Base-by-base conservation (phyloP, 2,113 vertebrate species). In the Pitta sordida region DNA sequence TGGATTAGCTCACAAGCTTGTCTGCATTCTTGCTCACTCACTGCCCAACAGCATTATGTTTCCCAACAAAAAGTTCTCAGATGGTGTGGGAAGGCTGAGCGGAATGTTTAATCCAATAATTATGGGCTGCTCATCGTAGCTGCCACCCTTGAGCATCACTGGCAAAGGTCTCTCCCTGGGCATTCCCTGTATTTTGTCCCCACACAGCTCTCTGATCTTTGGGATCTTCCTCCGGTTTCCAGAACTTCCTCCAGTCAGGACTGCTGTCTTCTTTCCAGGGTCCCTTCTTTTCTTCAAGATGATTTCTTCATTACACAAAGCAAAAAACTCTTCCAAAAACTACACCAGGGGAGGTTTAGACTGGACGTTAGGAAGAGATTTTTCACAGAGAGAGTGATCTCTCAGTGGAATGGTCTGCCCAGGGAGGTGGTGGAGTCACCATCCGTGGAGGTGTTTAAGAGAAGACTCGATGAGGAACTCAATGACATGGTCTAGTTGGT, bases 251-350 rank as follows among this genome's bases (percentile, higher is more conserved):
- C 78, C n/a, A 82, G 5, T 7, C 34, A 53, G 12, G 9, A 41
- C 10, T 49, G 18, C 30, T 0, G 0, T 36, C 46, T 74, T 74
- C 11, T 74, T n/a, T 60, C 19, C 1, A 2, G 20, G 5, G 3
- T 29, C 7, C 15, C 3, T 68, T 77, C 7, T 84, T 64, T 80
- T 69, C 41, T 70, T 15, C 13, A 14, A 71, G 19, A 75, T 56
- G 0, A 41, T 86, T 67, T 80, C 5, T 63, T 87, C 26, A 60
- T 78, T 60, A 53, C 21, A 67, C 52, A 48, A 85, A 2, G 39
- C 75, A 41, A 4, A 6, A 12, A 53, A 2, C 32, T 60, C 56
- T 44, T n/a, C 37, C 39, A 29, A 8, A 4, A 8, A 11, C 24
- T 9, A 6, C 11, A 3, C n/a, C n/a, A n/a, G n/a, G n/a, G n/a